Evolutionary conservation across 2,888 invertebrate species (phyloP).

Genomic region (Ashinkailepas kermadecensis): DNA sequence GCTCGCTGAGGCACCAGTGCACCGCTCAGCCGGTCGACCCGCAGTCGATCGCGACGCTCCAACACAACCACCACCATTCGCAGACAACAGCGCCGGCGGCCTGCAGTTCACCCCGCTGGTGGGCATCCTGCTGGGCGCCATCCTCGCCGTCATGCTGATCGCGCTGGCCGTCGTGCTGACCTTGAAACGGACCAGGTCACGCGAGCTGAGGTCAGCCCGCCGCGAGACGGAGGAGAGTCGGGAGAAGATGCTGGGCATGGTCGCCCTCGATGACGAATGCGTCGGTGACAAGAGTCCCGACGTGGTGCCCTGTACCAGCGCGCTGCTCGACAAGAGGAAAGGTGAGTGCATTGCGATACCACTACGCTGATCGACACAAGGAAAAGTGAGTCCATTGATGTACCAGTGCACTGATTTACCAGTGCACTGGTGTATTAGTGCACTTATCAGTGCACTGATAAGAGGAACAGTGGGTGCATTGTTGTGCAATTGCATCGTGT

Average conservation of each 20-base stretch:
- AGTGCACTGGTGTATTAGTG: too few relatives aligned
- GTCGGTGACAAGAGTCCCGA: conserved; percentile 13
- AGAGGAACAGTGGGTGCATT: too few relatives aligned
- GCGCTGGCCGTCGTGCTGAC: conserved; percentile 1
- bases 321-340: background rate
- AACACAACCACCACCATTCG: too few relatives aligned
- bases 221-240: background rate
- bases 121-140: conserved; percentile 4
- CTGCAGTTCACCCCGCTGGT: background rate
- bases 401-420: too few relatives aligned
- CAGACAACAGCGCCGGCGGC: background rate
- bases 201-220: background rate
- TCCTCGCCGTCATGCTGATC: background rate
- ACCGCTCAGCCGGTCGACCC: too few relatives aligned
- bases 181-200: background rate
- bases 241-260: background rate
- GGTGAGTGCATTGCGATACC: background rate
- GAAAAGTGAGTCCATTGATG: too few relatives aligned
- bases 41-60: too few relatives aligned
- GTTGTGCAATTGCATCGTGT: too few relatives aligned
- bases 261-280: background rate
- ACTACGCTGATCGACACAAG: too few relatives aligned
- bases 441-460: too few relatives aligned
- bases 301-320: conserved; percentile 11
- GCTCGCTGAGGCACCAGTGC: too few relatives aligned